phyloP scores from a whole-genome alignment of 2,888 invertebrate genomes.

The Prionchulus punctatus region DNA sequence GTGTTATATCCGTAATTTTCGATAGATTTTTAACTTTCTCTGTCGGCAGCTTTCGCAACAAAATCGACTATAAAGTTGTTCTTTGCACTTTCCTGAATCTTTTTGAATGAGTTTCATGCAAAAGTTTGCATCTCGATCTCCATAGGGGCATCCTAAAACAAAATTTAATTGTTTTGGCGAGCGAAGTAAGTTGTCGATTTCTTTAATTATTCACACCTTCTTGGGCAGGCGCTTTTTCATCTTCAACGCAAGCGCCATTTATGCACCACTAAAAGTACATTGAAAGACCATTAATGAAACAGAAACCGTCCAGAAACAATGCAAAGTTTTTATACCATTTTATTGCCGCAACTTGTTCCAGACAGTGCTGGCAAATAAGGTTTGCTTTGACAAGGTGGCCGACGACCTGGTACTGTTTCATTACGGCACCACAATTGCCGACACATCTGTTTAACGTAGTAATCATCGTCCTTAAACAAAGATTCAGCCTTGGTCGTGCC shows the following conservation, averaged over 20 bases:
- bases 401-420: background rate
- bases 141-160: constrained; percentile 1
- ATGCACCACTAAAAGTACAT: constrained; percentile 1
- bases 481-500: background rate
- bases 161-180: too few species aligned
- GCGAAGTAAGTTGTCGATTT: too few species aligned
- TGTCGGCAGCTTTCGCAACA: too few species aligned
- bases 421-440: constrained; percentile 7
- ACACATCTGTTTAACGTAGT: constrained; percentile 7
- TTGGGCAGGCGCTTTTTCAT: constrained; percentile 1
- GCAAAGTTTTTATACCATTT: too few species aligned
- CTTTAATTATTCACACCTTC: background rate
- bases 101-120: background rate
- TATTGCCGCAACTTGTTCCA: constrained; percentile 8
- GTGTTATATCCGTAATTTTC: too few species aligned
- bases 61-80: too few species aligned
- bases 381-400: background rate
- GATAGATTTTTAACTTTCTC: too few species aligned
- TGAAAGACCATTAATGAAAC: background rate
- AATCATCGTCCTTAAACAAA: constrained; percentile 7
- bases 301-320: too few species aligned
- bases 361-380: constrained; percentile 4
- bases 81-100: too few species aligned
- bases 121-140: constrained; percentile 5
- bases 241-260: constrained; percentile 4